phyloP scores from a whole-genome alignment of 2,113 vertebrate genomes.

The Periophthalmus modestus region DNA sequence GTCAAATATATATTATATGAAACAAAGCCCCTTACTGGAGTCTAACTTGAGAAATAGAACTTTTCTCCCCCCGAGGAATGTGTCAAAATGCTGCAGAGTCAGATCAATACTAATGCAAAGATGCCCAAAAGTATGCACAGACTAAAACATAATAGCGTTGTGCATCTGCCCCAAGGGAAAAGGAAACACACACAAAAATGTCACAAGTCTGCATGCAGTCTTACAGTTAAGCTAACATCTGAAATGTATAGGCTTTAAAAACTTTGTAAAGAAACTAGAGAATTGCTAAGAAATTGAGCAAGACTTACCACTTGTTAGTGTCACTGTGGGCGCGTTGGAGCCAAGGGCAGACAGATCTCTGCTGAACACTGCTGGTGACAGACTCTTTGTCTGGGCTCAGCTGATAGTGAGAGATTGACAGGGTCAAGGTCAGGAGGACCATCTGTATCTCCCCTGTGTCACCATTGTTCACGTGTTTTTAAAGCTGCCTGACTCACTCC shows the following conservation, averaged over 20 bases:
- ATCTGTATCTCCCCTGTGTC: neutral
- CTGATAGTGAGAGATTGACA: constrained; percentile 2
- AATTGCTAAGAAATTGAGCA: neutral
- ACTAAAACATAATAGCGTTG: no score
- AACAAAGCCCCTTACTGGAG: no score
- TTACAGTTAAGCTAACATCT: neutral
- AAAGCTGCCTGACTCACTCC: neutral
- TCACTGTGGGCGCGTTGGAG: neutral
- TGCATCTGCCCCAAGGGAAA: no score
- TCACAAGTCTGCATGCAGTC: no score
- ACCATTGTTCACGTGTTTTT: neutral
- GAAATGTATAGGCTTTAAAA: neutral
- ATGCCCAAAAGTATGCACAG: no score
- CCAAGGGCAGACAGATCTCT: neutral
- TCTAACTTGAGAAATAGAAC: no score
- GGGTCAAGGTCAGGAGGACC: neutral
- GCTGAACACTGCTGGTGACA: neutral
- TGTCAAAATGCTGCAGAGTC: no score
- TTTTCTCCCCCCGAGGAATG: no score
- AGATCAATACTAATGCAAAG: no score
- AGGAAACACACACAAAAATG: no score
- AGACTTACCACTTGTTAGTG: neutral
- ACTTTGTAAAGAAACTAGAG: neutral
- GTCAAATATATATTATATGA: no score
- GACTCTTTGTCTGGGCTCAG: neutral